phyloP scores from a whole-genome alignment of 1,140 invertebrate genomes.

The Planococcus citri region DNA sequence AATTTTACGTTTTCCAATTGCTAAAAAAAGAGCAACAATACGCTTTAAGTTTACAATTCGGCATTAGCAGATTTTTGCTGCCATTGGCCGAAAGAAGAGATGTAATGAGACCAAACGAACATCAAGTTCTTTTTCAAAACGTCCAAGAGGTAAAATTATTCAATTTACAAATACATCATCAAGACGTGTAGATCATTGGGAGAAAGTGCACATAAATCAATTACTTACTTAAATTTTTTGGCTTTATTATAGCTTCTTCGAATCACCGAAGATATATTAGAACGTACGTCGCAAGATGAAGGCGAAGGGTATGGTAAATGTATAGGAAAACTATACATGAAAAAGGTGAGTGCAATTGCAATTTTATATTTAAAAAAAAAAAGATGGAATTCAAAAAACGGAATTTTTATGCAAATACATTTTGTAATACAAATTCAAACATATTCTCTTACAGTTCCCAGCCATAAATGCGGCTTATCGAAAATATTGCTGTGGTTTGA shows the following conservation, averaged over 20 bases:
- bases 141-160: slow-evolving; percentile 50
- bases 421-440: too few species aligned
- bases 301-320: slow-evolving; percentile 50
- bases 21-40: slow-evolving; percentile 57
- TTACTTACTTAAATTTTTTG: background rate
- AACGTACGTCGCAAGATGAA: slow-evolving; percentile 57
- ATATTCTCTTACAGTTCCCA: slow-evolving; percentile 17
- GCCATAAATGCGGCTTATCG: slow-evolving; percentile 46
- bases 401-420: too few species aligned
- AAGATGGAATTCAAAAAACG: too few species aligned
- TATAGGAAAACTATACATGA: slow-evolving; percentile 53
- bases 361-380: too few species aligned
- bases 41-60: slow-evolving; percentile 56
- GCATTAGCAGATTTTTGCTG: slow-evolving; percentile 55
- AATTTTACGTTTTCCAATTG: slow-evolving; percentile 41
- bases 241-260: slow-evolving; percentile 44
- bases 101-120: slow-evolving; percentile 55
- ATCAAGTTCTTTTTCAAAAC: slow-evolving; percentile 67
- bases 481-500: slow-evolving; percentile 65
- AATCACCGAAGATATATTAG: slow-evolving; percentile 64
- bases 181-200: too few species aligned
- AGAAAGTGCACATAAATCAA: background rate
- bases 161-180: too few species aligned
- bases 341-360: slow-evolving; percentile 42
- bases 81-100: slow-evolving; percentile 57